Conservation (phyloP, 2,888 invertebrate genomes). For the Acanthosepion lycidas region DNA sequence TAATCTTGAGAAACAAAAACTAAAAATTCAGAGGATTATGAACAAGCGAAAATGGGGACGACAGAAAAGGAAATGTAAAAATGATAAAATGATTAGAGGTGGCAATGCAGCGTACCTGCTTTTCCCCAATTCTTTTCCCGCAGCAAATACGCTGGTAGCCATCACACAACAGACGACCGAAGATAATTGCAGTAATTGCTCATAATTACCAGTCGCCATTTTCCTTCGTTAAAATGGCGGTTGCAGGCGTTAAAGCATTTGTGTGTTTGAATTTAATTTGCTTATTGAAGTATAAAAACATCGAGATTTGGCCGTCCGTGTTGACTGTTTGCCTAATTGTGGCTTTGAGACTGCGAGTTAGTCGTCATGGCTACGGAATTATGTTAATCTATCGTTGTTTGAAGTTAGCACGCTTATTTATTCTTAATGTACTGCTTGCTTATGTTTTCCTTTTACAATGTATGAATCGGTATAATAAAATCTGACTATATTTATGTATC, state of each 20-base stretch:
- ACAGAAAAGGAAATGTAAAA: neutral
- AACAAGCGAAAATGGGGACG: neutral
- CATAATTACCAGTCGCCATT: constrained; percentile 2
- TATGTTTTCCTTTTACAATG: neutral
- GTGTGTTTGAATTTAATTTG: neutral
- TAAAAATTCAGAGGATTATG: neutral
- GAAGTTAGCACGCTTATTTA: neutral
- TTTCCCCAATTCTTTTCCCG: neutral
- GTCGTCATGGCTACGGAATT: neutral
- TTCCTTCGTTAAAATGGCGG: constrained; percentile 6
- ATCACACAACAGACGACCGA: constrained; percentile 10
- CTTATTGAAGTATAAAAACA: constrained; percentile 33
- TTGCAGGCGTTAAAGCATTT: constrained; percentile 33
- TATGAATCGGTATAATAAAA: neutral
- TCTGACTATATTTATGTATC: too few species aligned
- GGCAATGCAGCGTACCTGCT: neutral
- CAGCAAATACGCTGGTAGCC: constrained; percentile 20
- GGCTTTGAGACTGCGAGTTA: neutral
- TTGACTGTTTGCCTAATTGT: constrained; percentile 4
- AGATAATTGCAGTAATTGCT: constrained; percentile 33
- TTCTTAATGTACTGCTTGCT: neutral
- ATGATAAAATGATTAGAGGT: neutral
- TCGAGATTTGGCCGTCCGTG: constrained; percentile 20
- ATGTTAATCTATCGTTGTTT: neutral
- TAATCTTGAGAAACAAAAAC: neutral